Evolutionary conservation across 2,113 vertebrate genomes (phyloP).

Genomic region (Amphiprion percula): DNA sequence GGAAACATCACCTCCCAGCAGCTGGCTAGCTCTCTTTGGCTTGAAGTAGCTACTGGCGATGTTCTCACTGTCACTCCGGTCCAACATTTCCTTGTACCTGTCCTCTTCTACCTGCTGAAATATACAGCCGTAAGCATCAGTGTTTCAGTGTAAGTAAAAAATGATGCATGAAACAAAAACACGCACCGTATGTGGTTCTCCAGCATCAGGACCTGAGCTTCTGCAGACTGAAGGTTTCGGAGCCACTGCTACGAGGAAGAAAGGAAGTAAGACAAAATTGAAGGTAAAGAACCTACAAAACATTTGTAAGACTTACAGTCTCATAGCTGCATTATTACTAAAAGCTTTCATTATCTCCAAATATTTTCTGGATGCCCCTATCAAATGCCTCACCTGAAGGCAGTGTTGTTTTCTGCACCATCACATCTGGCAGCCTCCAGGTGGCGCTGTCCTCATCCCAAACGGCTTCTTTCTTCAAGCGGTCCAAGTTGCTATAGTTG

Average conservation of each 20-base stretch:
- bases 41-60: constrained; percentile 90
- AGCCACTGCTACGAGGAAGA: constrained; percentile 79
- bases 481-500: constrained; percentile 92
- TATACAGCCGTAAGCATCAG: background rate
- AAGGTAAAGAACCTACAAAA: background rate
- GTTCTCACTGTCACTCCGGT: constrained; percentile 88
- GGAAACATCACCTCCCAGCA: constrained; percentile 79
- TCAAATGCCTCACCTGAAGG: constrained; percentile 85
- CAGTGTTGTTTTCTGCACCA: constrained; percentile 87
- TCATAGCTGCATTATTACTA: too few species aligned
- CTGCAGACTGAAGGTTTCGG: constrained; percentile 62
- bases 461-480: constrained; percentile 80
- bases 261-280: background rate
- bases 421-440: constrained; percentile 90
- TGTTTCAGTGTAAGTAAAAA: background rate
- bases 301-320: background rate
- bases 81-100: constrained; percentile 88
- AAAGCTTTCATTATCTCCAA: background rate
- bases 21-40: constrained; percentile 82
- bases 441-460: constrained; percentile 89
- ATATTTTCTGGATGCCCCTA: background rate
- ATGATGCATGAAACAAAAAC: constrained; percentile 40
- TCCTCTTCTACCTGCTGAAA: constrained; percentile 86
- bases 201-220: constrained; percentile 65
- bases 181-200: constrained; percentile 77